phyloP scores from a whole-genome alignment of 2,113 vertebrate genomes.

The Lepisosteus osseus region DNA sequence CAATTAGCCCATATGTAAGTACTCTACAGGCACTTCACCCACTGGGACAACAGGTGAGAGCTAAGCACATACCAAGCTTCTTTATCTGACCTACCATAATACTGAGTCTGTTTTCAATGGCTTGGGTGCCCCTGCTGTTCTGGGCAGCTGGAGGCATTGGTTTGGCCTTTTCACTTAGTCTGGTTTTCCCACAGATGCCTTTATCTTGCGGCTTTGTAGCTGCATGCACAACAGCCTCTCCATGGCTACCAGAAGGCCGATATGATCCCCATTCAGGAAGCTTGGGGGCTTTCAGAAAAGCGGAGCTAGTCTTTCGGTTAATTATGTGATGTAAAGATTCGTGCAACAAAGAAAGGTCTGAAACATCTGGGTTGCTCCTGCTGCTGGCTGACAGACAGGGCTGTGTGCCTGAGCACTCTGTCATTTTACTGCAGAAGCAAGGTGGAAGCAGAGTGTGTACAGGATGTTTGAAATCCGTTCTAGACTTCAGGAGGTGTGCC shows the following conservation, averaged over 20 bases:
- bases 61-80: constrained; percentile 10
- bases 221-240: background rate
- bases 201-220: constrained; percentile 8
- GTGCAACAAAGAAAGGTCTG: constrained; percentile 52
- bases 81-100: constrained; percentile 50
- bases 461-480: constrained; percentile 22
- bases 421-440: constrained; percentile 3
- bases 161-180: constrained; percentile 21
- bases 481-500: constrained; percentile 27
- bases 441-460: constrained; percentile 8
- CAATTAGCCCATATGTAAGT: constrained; percentile 5
- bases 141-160: constrained; percentile 27
- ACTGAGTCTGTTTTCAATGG: constrained; percentile 32
- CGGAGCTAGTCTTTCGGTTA: constrained; percentile 46
- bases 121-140: constrained; percentile 15
- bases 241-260: background rate
- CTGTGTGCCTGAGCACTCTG: constrained; percentile 5
- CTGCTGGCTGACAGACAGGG: background rate
- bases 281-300: constrained; percentile 32
- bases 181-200: constrained; percentile 24
- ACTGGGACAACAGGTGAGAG: background rate
- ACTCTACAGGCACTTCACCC: constrained; percentile 22
- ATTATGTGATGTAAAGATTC: constrained; percentile 54
- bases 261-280: constrained; percentile 25
- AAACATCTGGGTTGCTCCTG: constrained; percentile 27